Base-by-base conservation (phyloP, 2,888 invertebrate genomes). In the Drosophila quinaria region DNA sequence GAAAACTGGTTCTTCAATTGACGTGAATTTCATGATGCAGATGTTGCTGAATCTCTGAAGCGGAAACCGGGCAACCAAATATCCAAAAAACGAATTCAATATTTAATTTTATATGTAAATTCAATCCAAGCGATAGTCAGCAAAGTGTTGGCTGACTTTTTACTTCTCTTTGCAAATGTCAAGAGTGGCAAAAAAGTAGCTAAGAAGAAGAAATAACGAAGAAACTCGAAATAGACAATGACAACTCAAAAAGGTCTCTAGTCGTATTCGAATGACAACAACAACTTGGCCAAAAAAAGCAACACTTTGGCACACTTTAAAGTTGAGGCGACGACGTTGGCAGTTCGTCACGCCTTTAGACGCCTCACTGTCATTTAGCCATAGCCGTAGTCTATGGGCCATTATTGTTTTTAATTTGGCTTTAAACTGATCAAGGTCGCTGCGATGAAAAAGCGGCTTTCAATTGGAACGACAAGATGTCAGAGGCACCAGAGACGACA, bases 301-400 rank as follows among this genome's bases (percentile, higher is more conserved):
- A 64, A 59, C 60, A 64, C 60, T 71, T 75, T 75, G 75, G 83
- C 83, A 83, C 83, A 85, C 86, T 83, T 83, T 81, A 69, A 59
- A 82, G 73, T 60, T 77, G 47, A 71, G 62, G 71, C 74, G 74
- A 59, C 60, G 63, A 78, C 75, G 83, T 80, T 70, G 81, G 78
- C 81, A 83, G 81, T 83, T 83, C 80, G 83, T 83, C 81, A 83
- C 83, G 86, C 83, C 86, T 83, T 77, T 82, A 84, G 80, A 78
- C 81, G 83, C 72, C 70, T 72, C 82, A 60, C 71, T 64, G 74
- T 69, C 77, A 74, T 83, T 81, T 83, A 67, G 73, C 62, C 44
- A 22, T 3, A 22, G 67, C 42, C 44, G 35, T 29, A 31, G 64
- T 72, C 79, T 80, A 44, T 77, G 82, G 71, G 70, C 79, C 67